phyloP scores from a whole-genome alignment of 2,113 vertebrate species.

The Cyprinodon brontotheroides region DNA sequence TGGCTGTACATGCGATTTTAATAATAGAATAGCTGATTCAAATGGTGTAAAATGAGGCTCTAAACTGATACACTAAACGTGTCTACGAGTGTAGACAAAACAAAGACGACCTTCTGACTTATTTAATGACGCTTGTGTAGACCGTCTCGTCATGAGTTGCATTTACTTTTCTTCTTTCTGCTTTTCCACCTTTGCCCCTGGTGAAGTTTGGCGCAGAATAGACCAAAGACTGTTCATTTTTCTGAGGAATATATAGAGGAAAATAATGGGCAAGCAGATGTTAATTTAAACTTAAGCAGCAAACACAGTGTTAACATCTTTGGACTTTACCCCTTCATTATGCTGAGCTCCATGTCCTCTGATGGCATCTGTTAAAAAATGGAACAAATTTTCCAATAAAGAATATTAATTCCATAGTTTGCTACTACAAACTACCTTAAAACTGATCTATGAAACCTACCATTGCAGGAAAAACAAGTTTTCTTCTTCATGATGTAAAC shows the following conservation, averaged over 20 bases:
- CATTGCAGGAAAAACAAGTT: accelerated
- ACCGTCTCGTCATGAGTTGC: neutral
- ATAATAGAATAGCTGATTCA: neutral
- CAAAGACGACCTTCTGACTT: neutral
- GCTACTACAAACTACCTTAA: neutral
- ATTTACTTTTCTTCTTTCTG: neutral
- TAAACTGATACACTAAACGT: neutral
- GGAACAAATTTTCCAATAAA: neutral
- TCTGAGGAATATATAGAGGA: constrained; percentile 4
- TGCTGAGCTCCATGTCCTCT: too few species aligned
- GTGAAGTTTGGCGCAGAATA: accelerated
- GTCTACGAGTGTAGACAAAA: neutral
- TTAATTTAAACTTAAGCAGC: neutral
- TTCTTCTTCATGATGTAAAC: neutral
- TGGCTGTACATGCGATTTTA: neutral
- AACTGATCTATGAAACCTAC: neutral
- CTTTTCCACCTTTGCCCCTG: accelerated
- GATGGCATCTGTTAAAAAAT: neutral
- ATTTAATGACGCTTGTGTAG: neutral
- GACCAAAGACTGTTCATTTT: accelerated
- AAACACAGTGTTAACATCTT: neutral
- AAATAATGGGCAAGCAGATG: neutral
- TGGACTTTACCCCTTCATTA: neutral
- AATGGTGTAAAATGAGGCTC: neutral
- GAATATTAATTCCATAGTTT: neutral